Conservation (phyloP, 2,797 vertebrate species). For the Naso thynnoides region DNA sequence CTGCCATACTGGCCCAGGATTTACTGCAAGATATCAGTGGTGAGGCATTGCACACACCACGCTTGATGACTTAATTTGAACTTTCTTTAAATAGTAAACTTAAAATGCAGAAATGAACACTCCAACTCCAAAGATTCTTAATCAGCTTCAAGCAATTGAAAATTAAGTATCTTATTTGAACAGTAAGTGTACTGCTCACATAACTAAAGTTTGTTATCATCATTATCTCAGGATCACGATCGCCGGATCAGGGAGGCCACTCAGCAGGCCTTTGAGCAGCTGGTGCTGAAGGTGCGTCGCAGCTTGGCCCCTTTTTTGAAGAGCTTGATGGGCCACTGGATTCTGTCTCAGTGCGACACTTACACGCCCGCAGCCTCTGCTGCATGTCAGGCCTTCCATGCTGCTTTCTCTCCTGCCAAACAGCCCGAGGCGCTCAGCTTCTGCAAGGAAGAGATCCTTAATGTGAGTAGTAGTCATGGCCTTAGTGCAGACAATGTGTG, state of each 20-base stretch:
- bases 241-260: slow-evolving; percentile 96
- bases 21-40: slow-evolving; percentile 96
- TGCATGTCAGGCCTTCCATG: slow-evolving; percentile 92
- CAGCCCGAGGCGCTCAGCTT: slow-evolving; percentile 95
- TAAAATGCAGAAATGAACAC: background rate
- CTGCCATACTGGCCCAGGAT: slow-evolving; percentile 98
- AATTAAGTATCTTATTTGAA: background rate
- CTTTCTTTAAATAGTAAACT: background rate
- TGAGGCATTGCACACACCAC: slow-evolving; percentile 72
- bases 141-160: background rate
- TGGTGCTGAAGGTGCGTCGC: slow-evolving; percentile 96
- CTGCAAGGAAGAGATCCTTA: slow-evolving; percentile 96
- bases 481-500: background rate
- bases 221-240: slow-evolving; percentile 90
- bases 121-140: background rate
- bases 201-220: slow-evolving; percentile 10
- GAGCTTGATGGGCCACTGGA: slow-evolving; percentile 97
- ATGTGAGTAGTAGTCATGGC: slow-evolving; percentile 82
- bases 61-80: background rate
- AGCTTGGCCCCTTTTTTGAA: slow-evolving; percentile 96
- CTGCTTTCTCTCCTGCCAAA: slow-evolving; percentile 93
- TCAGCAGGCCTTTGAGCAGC: slow-evolving; percentile 95
- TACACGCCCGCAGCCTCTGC: slow-evolving; percentile 93
- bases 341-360: slow-evolving; percentile 95
- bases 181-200: no score